Conservation (phyloP, 2,797 vertebrate species). For the Lagorchestes hirsutus region DNA sequence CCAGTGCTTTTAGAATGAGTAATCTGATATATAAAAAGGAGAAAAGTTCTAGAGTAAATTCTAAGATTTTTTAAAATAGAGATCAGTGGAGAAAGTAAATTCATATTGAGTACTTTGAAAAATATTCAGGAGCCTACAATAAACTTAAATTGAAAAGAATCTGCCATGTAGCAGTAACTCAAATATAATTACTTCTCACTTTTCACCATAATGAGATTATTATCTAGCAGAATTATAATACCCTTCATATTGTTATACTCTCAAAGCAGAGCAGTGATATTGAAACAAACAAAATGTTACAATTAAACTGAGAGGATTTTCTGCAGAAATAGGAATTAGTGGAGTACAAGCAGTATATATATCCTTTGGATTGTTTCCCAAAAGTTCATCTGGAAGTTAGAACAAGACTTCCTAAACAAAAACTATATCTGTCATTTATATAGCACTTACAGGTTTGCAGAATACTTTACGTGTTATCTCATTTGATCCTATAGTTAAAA, state of each 20-base stretch:
- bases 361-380: background rate
- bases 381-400: constrained; percentile 18
- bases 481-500: background rate
- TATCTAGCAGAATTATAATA: constrained; percentile 41
- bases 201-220: constrained; percentile 47
- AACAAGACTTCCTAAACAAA: background rate
- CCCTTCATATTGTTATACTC: constrained; percentile 41
- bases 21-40: background rate
- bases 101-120: background rate
- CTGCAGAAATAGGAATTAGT: background rate
- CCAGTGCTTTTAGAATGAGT: background rate
- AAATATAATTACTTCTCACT: constrained; percentile 47
- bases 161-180: background rate
- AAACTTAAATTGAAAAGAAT: background rate
- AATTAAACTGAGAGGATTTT: background rate
- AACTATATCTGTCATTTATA: background rate
- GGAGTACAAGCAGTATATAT: background rate
- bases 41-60: background rate
- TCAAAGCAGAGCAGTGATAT: constrained; percentile 31
- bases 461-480: background rate
- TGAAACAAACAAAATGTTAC: background rate
- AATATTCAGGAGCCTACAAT: background rate
- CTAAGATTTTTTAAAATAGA: background rate
- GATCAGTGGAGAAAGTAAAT: background rate
- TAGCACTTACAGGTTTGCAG: background rate